Evolutionary conservation across 2,113 vertebrate species (phyloP), one percentile per base, ranked within the genome.

Genomic region (Budorcas taxicolor): DNA sequence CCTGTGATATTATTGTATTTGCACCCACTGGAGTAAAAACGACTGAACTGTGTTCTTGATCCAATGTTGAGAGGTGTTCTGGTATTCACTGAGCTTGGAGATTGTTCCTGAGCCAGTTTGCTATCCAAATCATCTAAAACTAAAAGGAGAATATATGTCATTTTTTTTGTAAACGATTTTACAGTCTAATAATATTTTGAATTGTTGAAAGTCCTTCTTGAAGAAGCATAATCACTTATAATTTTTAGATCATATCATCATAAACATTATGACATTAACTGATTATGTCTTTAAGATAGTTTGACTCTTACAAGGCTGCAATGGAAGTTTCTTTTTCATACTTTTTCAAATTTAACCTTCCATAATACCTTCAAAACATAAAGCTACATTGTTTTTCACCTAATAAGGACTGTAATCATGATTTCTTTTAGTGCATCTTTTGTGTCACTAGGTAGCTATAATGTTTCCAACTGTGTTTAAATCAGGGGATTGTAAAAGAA

Each of bases 71-170:
- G 33, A 83, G 98, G 60, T 45, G 23, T 27, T 36, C 76, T 94
- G 60, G 88, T 92, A 15, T 97, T 98, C 74, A 84, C 16, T 23
- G 93, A 64, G 21, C 97, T 97, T 78, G 95, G 74, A 64, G 87
- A 97, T 95, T 99, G 99, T 92, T 99, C 99, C 97, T 98, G 98
- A 91, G 98, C 99, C 97, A 99, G 97, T 82, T 98, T 99, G 95
- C 98, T 98, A 91, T 99, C 99, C 98, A 99, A 97, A 89, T 98
- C 99, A 95, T 97, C 99, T 98, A 99, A 97, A 98, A 99, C 99
- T 99, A 67, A 96, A 97, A 80, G 84, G 25, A 90, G n/a, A 96
- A 86, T 84, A 91, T 12, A 16, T 76, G 31, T 98, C 50, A 97
- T 36, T 82, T 82, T 82, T 84, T 60, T 87, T 4, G n/a, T 64